These are phyloP conservation scores for Nyctereutes procyonoides DNA, from an alignment of 2,113 vertebrate species.

Conservation along the genomic window DNA sequence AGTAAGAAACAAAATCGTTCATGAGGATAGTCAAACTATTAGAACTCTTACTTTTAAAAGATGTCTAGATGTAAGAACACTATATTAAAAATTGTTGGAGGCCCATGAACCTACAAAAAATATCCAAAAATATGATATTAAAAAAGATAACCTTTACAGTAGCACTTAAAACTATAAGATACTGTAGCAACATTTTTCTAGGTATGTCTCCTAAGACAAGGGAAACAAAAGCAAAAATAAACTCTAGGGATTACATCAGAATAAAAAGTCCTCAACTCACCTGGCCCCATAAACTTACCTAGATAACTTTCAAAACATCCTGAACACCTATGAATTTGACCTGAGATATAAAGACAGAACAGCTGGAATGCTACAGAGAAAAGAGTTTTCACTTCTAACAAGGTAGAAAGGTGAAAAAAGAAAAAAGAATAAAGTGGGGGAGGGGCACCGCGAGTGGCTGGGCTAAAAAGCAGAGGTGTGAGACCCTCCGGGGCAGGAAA, in stretches of 20 bases:
- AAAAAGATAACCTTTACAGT: not conserved
- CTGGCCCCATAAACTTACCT: no score
- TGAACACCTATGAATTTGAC: no score
- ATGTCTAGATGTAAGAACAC: not conserved
- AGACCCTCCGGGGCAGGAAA: no score
- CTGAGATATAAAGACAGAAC: no score
- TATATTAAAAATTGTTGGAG: not conserved
- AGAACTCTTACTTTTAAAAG: constrained; percentile 31
- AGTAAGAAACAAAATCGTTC: not conserved
- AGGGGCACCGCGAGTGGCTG: no score
- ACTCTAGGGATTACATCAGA: not conserved
- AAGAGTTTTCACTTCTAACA: no score
- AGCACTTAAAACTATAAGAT: not conserved
- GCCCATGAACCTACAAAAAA: not conserved
- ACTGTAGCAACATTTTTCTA: not conserved
- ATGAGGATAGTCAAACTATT: not conserved
- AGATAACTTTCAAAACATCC: no score
- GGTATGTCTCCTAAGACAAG: not conserved
- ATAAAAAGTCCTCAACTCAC: not conserved
- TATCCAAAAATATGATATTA: not conserved
- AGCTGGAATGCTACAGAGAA: no score
- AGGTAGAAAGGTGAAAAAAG: no score
- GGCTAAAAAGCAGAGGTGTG: no score
- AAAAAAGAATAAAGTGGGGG: no score
- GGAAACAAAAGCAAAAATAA: not conserved